Base-by-base conservation (phyloP, 37 sponge, comb jelly and placozoan genomes). In the Dysidea cf. avara region DNA sequence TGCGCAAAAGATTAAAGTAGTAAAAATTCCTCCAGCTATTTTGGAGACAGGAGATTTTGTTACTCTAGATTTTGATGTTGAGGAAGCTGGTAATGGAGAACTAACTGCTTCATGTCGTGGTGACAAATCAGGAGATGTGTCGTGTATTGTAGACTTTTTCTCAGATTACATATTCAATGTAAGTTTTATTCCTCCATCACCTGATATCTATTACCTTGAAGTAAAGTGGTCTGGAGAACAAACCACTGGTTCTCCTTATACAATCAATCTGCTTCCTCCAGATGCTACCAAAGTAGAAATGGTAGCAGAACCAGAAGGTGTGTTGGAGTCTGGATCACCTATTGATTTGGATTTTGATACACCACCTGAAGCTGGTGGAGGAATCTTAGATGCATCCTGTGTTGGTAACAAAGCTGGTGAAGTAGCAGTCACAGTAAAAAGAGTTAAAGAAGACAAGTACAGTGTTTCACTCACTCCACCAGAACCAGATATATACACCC, bases 31-130 rank as follows among this genome's bases (percentile, higher is more conserved):
- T 1, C 58, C 72, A 37, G 69, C 40, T 61, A 31, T 48, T 12
- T 43, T 75, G 1, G 83, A 67, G 2, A 76, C 78, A 7, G 26
- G 56, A 25, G 65, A 28, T 2, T 68, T 74, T 0, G 69, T 88
- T 11, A 77, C 54, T 38, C 54, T 68, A 18, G 69, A 46, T 7
- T 74, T 70, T 39, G 66, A 78, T 49, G 58, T 72, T 2, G 64
- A 72, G 40, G 25, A 81, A 34, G 88, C 88, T 32, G 88, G 88
- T 18, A 74, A 77, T n/a, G 83, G 88, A 11, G 61, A 88, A 31
- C 79, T 88, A 2, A 68, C 39, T 26, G 83, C 83, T 28, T 67
- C 59, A 0, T 82, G 83, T 52, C 17, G 24, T 32, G 84, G 88
- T 21, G 68, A 78, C 34, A 67, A 82, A 35, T 66, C 39, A 13